Conservation (phyloP, 1,140 invertebrate genomes). For the Ostrea denselamellosa region DNA sequence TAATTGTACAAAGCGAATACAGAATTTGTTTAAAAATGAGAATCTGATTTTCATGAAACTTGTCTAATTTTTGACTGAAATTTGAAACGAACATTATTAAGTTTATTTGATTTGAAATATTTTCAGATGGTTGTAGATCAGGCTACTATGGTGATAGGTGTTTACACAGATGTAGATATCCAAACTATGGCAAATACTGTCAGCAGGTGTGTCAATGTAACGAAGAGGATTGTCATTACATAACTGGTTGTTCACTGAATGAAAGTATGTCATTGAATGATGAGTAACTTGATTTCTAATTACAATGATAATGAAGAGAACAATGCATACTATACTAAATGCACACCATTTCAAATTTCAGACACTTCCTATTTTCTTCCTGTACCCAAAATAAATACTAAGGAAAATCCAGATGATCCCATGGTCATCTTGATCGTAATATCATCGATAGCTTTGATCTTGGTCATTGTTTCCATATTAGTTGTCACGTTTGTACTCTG, state of each 20-base stretch:
- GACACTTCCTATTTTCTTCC: background rate
- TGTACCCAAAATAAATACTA: background rate
- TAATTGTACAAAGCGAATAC: too few species aligned
- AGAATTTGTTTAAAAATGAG: too few species aligned
- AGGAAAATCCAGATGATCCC: background rate
- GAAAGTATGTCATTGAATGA: background rate
- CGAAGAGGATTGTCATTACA: background rate
- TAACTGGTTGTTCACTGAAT: background rate
- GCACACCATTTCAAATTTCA: background rate
- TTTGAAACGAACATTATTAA: too few species aligned
- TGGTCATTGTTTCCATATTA: background rate
- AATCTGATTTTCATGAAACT: too few species aligned
- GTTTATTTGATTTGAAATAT: background rate
- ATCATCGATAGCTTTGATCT: background rate
- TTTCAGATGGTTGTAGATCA: background rate
- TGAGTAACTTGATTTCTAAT: background rate
- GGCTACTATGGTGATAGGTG: constrained; percentile 10
- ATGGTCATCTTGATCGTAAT: background rate
- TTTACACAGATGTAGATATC: background rate
- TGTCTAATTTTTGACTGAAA: too few species aligned
- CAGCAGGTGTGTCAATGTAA: background rate
- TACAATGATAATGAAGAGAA: background rate
- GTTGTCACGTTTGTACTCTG: background rate
- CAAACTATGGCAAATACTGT: background rate
- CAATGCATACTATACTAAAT: background rate